Evolutionary conservation across 2,113 vertebrate genomes (phyloP).

Genomic region (Gymnarchus niloticus): DNA sequence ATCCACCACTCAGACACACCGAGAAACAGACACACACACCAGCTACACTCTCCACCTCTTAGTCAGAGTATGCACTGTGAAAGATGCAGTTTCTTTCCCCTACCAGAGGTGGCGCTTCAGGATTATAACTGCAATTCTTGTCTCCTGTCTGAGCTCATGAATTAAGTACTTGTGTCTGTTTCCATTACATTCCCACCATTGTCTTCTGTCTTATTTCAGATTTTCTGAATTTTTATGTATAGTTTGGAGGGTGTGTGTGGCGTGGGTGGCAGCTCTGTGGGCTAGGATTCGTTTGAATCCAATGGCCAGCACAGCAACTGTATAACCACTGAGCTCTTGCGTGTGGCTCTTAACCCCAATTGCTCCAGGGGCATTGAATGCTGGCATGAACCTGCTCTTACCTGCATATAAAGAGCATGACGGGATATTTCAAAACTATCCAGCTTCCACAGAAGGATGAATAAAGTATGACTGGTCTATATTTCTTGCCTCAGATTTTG

Average conservation of each 20-base stretch:
- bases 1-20: not conserved
- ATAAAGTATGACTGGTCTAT: no score
- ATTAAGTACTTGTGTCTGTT: not conserved
- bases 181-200: not conserved
- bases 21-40: conserved; percentile 1
- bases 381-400: no score
- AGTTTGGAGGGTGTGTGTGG: no score
- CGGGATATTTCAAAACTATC: no score
- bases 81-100: not conserved
- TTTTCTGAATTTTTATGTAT: not conserved
- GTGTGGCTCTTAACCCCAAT: no score
- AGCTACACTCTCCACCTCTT: not conserved
- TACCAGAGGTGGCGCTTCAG: not conserved
- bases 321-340: no score
- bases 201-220: not conserved
- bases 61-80: not conserved
- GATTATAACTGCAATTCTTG: not conserved
- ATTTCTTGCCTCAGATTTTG: not conserved
- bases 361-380: no score
- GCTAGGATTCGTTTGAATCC: no score
- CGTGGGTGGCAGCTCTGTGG: no score
- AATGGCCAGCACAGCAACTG: no score
- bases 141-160: not conserved
- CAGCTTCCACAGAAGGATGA: no score
- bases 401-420: no score